phyloP scores from a whole-genome alignment of 2,797 vertebrate species.

The Tragopan temminckii region DNA sequence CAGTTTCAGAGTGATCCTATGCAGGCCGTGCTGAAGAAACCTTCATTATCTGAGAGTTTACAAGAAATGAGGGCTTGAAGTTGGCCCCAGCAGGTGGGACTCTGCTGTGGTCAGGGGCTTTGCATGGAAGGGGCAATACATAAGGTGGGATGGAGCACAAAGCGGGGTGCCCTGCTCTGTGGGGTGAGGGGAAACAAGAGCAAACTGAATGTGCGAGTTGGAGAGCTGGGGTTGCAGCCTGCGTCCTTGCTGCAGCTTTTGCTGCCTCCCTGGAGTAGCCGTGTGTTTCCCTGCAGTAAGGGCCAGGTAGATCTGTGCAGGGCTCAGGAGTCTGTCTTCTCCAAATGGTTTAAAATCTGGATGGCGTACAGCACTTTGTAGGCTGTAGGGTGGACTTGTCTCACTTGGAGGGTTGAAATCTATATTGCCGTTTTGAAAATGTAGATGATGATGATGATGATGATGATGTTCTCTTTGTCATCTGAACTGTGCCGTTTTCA shows the following conservation, averaged over 20 bases:
- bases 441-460: neutral
- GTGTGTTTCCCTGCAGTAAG: neutral
- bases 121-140: neutral
- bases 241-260: neutral
- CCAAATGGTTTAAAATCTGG: neutral
- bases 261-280: accelerated
- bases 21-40: neutral
- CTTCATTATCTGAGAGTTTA: neutral
- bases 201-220: neutral
- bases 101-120: neutral
- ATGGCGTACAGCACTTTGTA: neutral
- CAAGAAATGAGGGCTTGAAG: neutral
- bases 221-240: neutral
- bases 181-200: neutral
- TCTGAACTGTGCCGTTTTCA: conserved; percentile 33
- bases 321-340: neutral
- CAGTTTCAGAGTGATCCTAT: neutral
- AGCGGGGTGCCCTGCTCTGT: accelerated
- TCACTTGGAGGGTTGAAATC: neutral
- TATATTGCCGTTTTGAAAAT: neutral
- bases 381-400: neutral
- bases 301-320: accelerated
- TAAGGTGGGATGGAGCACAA: neutral
- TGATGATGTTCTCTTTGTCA: conserved; percentile 42
- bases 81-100: neutral